These are phyloP conservation scores for Telmatherina bonti DNA, from an alignment of 2,797 vertebrate species.

Conservation along the genomic window DNA sequence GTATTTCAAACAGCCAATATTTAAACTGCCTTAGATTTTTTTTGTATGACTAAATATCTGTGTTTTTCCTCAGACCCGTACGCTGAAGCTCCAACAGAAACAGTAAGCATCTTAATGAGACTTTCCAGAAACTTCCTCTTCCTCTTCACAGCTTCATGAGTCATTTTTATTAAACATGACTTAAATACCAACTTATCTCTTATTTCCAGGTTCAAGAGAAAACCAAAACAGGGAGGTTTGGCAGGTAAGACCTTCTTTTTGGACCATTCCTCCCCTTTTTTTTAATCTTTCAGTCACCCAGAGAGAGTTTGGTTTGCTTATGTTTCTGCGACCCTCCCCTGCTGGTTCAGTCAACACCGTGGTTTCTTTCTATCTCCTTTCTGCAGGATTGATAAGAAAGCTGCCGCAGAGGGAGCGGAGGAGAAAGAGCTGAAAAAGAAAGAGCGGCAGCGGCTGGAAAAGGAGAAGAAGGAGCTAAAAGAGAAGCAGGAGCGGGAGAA, in stretches of 20 bases:
- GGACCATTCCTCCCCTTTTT: conserved; percentile 8
- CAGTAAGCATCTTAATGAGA: conserved; percentile 53
- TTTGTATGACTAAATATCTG: conserved; percentile 1
- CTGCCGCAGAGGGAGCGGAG: conserved; percentile 49
- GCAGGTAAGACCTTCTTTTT: conserved; percentile 70
- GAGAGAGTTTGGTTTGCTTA: conserved; percentile 4
- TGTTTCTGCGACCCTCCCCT: conserved; percentile 10
- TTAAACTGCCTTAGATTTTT: neutral
- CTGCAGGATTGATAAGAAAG: conserved; percentile 75
- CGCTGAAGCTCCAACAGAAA: conserved; percentile 50
- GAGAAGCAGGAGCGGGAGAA: conserved; percentile 77
- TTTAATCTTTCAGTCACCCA: neutral
- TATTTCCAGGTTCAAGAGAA: conserved; percentile 75
- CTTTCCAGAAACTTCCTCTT: neutral
- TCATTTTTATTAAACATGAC: neutral
- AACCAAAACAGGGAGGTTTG: conserved; percentile 68
- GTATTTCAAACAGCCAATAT: neutral
- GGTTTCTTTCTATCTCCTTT: conserved; percentile 5
- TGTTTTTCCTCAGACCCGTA: conserved; percentile 80
- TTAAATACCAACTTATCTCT: conserved; percentile 26
- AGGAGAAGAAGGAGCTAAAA: conserved; percentile 80
- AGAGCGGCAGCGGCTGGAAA: conserved; percentile 81
- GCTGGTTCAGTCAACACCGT: conserved; percentile 3
- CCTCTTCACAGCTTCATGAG: neutral
- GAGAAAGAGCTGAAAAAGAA: conserved; percentile 84